These are phyloP conservation scores for Eufriesea mexicana DNA, from an alignment of 1,140 invertebrate species.

Conservation along the genomic window DNA sequence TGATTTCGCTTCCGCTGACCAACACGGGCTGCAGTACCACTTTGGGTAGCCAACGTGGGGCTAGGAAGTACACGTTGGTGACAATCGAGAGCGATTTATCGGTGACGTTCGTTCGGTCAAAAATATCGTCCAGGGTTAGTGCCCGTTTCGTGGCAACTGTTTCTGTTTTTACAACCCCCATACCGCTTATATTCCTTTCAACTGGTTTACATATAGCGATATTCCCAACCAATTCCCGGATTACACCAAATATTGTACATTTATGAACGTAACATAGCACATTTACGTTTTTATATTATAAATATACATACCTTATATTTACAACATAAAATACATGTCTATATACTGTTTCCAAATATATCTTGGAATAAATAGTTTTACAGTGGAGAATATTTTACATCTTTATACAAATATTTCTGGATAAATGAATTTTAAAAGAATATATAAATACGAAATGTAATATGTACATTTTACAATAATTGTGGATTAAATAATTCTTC, in stretches of 20 bases:
- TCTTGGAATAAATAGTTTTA: too few relatives aligned
- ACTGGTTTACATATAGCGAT: not conserved
- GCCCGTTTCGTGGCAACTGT: not conserved
- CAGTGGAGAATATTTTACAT: too few relatives aligned
- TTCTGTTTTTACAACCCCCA: not conserved
- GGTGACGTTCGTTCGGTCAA: constrained; percentile 12
- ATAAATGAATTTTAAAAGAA: too few relatives aligned
- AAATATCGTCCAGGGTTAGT: not conserved
- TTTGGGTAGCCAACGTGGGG: constrained; percentile 14
- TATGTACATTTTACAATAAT: too few relatives aligned
- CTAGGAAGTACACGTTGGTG: constrained; percentile 34
- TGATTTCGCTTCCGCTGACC: constrained; percentile 49
- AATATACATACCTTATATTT: too few relatives aligned
- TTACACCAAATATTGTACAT: not conserved
- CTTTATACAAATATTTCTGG: too few relatives aligned
- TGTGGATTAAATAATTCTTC: too few relatives aligned
- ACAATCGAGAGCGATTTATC: constrained; percentile 43
- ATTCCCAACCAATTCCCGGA: not conserved
- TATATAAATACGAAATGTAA: too few relatives aligned
- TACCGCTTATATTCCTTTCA: not conserved
- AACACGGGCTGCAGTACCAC: constrained; percentile 22
- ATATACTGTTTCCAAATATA: too few relatives aligned
- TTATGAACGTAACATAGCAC: too few relatives aligned
- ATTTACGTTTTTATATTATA: too few relatives aligned
- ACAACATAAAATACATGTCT: too few relatives aligned